Conservation (phyloP, 2,113 vertebrate species). For the Ameiurus melas region DNA sequence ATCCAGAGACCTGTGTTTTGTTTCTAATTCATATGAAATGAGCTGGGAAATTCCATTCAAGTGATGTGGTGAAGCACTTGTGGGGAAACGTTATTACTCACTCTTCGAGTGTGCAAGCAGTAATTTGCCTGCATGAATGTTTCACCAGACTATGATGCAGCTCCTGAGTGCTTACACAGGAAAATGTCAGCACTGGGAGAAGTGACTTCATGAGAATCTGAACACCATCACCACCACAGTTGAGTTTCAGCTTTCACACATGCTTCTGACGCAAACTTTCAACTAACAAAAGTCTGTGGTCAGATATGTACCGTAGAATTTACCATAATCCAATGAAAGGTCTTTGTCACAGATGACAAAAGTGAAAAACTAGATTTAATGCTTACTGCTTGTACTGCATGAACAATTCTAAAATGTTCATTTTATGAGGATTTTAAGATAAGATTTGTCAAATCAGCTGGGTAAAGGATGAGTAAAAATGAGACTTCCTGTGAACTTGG, state of each 20-base stretch:
- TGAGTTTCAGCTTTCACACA: slow-evolving; percentile 6
- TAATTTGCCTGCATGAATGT: slow-evolving; percentile 2
- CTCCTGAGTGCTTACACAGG: slow-evolving; percentile 26
- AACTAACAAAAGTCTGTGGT: slow-evolving; percentile 4
- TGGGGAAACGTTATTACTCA: slow-evolving; percentile 54
- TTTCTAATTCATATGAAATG: slow-evolving; percentile 49
- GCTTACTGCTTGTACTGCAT: background rate
- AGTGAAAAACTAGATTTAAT: background rate
- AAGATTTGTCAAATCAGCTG: background rate
- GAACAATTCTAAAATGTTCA: background rate
- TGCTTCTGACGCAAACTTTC: slow-evolving; percentile 4
- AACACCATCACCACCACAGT: background rate
- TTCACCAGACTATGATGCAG: slow-evolving; percentile 36
- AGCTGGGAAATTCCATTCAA: slow-evolving; percentile 56
- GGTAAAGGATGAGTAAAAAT: background rate
- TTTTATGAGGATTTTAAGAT: background rate
- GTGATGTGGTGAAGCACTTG: slow-evolving; percentile 50
- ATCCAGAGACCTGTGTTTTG: slow-evolving; percentile 13
- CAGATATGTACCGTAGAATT: slow-evolving; percentile 10
- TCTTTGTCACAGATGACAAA: background rate
- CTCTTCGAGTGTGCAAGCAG: slow-evolving; percentile 44
- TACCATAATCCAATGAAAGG: slow-evolving; percentile 14
- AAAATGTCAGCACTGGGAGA: slow-evolving; percentile 34
- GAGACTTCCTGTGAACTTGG: background rate
- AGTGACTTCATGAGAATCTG: slow-evolving; percentile 43